phyloP scores from a whole-genome alignment of 2,113 vertebrate genomes.

The Hyperoodon ampullatus region DNA sequence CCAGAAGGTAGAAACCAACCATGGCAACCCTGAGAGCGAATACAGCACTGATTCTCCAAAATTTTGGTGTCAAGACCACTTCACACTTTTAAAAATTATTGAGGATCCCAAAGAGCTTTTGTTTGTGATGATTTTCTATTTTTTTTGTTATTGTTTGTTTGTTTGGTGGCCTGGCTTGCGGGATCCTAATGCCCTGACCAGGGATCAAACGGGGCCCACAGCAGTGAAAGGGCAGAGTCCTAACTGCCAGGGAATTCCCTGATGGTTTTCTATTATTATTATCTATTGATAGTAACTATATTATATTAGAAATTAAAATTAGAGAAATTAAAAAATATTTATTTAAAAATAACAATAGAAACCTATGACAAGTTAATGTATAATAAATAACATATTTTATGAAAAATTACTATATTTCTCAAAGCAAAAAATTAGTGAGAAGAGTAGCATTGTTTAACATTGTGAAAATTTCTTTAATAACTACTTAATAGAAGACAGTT shows the following conservation, averaged over 20 bases:
- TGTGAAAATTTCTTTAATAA: constrained; percentile 6
- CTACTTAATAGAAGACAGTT: not conserved
- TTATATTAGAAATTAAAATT: constrained; percentile 54
- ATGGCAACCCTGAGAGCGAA: not conserved
- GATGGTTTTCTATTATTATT: too few relatives aligned
- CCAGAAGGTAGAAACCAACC: not conserved
- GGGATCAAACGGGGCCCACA: too few relatives aligned
- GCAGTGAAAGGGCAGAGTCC: too few relatives aligned
- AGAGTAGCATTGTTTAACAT: not conserved
- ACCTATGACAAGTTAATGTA: not conserved
- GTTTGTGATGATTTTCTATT: not conserved
- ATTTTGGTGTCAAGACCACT: not conserved
- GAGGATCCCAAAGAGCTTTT: constrained; percentile 6
- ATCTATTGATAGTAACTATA: not conserved
- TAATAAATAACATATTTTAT: not conserved
- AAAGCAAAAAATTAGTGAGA: not conserved
- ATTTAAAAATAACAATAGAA: constrained; percentile 28
- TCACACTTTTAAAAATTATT: constrained; percentile 10
- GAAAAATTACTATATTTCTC: not conserved
- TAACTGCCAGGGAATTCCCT: too few relatives aligned
- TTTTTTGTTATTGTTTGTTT: too few relatives aligned
- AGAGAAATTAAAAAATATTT: not conserved
- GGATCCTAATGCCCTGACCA: too few relatives aligned
- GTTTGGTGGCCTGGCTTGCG: too few relatives aligned
- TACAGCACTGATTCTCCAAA: not conserved